Conservation (phyloP, 2,888 invertebrate genomes). For the Epinotia ramella region DNA sequence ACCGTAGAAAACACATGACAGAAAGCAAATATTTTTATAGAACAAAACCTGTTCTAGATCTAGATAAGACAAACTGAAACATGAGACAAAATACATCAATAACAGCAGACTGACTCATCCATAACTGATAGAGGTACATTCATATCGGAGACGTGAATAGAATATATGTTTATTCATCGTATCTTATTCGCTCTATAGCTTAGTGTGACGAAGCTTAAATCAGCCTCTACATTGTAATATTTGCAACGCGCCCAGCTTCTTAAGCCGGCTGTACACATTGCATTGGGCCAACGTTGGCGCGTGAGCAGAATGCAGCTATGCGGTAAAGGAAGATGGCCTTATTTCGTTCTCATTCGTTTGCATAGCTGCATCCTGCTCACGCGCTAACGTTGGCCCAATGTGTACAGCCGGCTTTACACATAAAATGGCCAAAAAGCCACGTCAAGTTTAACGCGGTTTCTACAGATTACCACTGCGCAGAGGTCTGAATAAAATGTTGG, state of each 20-base stretch:
- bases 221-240: background rate
- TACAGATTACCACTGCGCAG: too few relatives aligned
- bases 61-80: slow-evolving; percentile 6
- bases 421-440: too few relatives aligned
- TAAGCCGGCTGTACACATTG: too few relatives aligned
- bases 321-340: too few relatives aligned
- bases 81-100: slow-evolving; percentile 30
- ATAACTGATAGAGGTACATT: slow-evolving; percentile 18
- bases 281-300: too few relatives aligned
- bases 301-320: too few relatives aligned
- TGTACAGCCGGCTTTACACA: too few relatives aligned
- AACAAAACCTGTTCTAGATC: slow-evolving; percentile 1
- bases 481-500: too few relatives aligned
- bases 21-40: background rate
- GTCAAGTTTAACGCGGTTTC: too few relatives aligned
- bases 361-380: too few relatives aligned
- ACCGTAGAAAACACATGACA: background rate
- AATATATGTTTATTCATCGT: slow-evolving; percentile 31
- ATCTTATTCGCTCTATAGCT: slow-evolving; percentile 23
- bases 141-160: slow-evolving; percentile 23
- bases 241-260: background rate
- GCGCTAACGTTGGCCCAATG: too few relatives aligned
- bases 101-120: slow-evolving; percentile 13
- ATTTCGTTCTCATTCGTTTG: too few relatives aligned
- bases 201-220: background rate